Conservation (phyloP, 2,888 invertebrate species). For the Malachius bipustulatus region DNA sequence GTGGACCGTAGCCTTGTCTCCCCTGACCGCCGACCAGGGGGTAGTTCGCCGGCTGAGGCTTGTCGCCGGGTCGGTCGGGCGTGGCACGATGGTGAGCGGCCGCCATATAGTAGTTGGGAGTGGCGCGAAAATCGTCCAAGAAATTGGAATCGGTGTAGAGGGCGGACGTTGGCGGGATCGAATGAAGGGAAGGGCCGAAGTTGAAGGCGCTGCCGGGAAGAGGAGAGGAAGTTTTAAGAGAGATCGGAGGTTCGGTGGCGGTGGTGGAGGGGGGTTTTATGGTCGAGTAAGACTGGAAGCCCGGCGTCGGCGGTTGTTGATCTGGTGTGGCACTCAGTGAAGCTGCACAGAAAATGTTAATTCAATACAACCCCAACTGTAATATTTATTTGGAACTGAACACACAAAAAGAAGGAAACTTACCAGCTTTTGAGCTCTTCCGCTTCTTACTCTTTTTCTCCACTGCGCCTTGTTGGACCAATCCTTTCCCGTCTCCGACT, state of each 20-base stretch:
- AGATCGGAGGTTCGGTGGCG: conserved; percentile 40
- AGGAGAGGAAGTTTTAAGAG: conserved; percentile 55
- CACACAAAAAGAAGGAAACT: conserved; percentile 9
- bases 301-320: conserved; percentile 30
- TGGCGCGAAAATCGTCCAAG: conserved; percentile 54
- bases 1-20: conserved; percentile 44
- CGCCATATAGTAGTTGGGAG: conserved; percentile 47
- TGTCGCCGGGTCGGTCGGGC: conserved; percentile 37
- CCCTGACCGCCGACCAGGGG: conserved; percentile 51
- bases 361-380: background rate
- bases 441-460: conserved; percentile 30
- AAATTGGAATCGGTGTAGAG: conserved; percentile 54
- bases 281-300: conserved; percentile 49
- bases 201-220: conserved; percentile 78
- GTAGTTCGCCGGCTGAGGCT: conserved; percentile 38
- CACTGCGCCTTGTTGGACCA: conserved; percentile 16
- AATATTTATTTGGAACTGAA: background rate
- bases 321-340: conserved; percentile 17
- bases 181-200: conserved; percentile 58
- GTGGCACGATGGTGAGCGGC: conserved; percentile 32
- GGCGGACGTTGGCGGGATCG: conserved; percentile 43
- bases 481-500: conserved; percentile 16
- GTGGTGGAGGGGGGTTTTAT: conserved; percentile 34
- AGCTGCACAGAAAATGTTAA: conserved; percentile 10
- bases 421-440: conserved; percentile 20